Evolutionary conservation across 2,113 vertebrate species (phyloP).

Genomic region (Daphoenositta chrysoptera): DNA sequence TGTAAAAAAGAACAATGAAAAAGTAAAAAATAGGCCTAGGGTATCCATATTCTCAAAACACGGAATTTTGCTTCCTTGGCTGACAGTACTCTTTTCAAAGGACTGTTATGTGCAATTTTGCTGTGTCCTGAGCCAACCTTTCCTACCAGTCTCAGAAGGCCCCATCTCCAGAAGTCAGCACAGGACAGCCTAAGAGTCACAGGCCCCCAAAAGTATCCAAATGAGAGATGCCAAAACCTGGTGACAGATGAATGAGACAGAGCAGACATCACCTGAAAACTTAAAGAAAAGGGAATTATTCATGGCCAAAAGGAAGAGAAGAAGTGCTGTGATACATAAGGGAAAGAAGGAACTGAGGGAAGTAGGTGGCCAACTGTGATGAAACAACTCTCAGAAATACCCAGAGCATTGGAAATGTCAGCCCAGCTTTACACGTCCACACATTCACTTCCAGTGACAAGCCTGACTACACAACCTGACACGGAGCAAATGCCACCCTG

Average conservation of each 20-base stretch:
- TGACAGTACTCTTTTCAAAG: not conserved
- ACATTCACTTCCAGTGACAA: not conserved
- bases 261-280: not conserved
- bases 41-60: not conserved
- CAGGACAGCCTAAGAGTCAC: accelerated
- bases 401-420: not conserved
- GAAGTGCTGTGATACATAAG: not conserved
- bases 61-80: not conserved
- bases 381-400: not conserved
- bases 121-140: not conserved
- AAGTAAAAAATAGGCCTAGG: not conserved
- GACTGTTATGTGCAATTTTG: not conserved
- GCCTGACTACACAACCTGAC: not conserved
- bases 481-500: accelerated
- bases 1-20: not conserved
- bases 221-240: not conserved
- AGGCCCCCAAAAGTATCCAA: not conserved
- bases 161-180: not conserved
- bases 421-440: not conserved
- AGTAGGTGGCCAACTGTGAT: not conserved
- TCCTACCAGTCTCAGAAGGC: not conserved
- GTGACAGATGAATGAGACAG: not conserved
- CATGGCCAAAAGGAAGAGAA: not conserved
- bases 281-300: not conserved
- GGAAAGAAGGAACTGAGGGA: not conserved